Base-by-base conservation (phyloP, 2,113 vertebrate genomes). In the Phaethornis superciliosus region DNA sequence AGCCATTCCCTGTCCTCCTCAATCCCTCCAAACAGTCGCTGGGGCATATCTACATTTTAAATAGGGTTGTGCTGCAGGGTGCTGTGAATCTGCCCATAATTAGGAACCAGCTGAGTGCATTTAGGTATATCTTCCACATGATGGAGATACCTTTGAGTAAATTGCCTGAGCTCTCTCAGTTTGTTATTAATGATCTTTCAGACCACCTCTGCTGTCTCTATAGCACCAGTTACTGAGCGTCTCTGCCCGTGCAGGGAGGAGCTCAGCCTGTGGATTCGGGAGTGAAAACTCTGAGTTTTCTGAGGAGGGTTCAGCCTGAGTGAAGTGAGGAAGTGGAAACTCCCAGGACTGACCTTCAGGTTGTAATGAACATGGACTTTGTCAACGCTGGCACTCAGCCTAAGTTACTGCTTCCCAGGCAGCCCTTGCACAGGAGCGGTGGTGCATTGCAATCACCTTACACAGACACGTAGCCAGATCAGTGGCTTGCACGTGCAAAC, bases 401-500 rank as follows among this genome's bases (percentile, higher is more conserved):
- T 56, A 30, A 77, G 55, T n/a, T 59, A 15, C 47, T 1, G 11
- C 42, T 91, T 88, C 63, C 68, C 64, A 68, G 55, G 51, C 46
- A 89, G 75, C 46, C 42, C 33, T 46, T 44, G 68, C 58, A 35
- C 20, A 59, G 64, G 23, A 77, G 52, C 13, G 10, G 30, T 55
- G 68, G 62, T 51, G 69, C 40, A 22, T 2, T 35, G 71, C 44
- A 52, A 56, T 10, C 26, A 27, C 58, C 13, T 54, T 44, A 49
- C 63, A 76, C 46, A 91, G 79, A 28, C 51, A 26, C 3, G 3
- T 2, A 76, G 51, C 22, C 67, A 47, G 46, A 77, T 74, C 1
- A 62, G 67, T 40, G 51, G 42, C 52, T 67, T 94, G 87, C 91
- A 89, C 7, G 2, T 91, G 87, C 56, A 75, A 67, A 81, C 95